Base-by-base conservation (phyloP, 2,797 vertebrate genomes). In the Pipistrellus pygmaeus region DNA sequence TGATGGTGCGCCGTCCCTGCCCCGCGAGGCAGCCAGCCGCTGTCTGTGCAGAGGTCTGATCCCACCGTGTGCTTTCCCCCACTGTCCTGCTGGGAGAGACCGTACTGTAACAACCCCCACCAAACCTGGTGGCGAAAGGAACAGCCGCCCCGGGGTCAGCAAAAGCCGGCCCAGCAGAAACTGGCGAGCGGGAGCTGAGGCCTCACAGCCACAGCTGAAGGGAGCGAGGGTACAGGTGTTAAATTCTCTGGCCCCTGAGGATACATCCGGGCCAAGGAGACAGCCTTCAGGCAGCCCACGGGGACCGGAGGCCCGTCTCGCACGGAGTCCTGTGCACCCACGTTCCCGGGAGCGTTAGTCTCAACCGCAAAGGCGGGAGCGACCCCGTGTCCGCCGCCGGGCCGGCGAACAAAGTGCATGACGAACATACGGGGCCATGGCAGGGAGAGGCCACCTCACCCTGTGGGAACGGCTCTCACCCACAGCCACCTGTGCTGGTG, bases 361-460 rank as follows among this genome's bases (percentile, higher is more conserved):
- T 18, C 75, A 20, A 10, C 2, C 25, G 32, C 41, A 25, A 21
- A 30, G 32, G 32, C 5, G 5, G 20, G 27, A 71, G 66, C 41
- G 30, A 1, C 55, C 18, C 6, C 11, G 23, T 85, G 57, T 66
- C 82, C 35, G 1, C 38, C 9, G 3, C 8, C 8, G 12, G 48
- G 18, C 7, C 6, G 35, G 18, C 8, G 8, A 13, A 62, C 25
- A 13, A 41, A 41, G 8, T 57, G 51, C 20, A 25, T 60, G 18
- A n/a, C 14, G 14, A 8, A 41, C n/a, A n/a, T 1, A 11, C 2
- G 32, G 14, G 5, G 0, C 46, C n/a, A 13, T 13, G 30, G 20
- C 73, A 2, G 3, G 6, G 72, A 20, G 44, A 27, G 46, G 25
- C 6, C 6, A 30, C 72, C 72, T 51, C 30, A 7, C 10, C 73